Percentiles rank a stretch among this genome's conserved stretches.
Evolutionary conservation across 2,113 vertebrate species (phyloP).

Genomic region (Nesospiza acunhae): DNA sequence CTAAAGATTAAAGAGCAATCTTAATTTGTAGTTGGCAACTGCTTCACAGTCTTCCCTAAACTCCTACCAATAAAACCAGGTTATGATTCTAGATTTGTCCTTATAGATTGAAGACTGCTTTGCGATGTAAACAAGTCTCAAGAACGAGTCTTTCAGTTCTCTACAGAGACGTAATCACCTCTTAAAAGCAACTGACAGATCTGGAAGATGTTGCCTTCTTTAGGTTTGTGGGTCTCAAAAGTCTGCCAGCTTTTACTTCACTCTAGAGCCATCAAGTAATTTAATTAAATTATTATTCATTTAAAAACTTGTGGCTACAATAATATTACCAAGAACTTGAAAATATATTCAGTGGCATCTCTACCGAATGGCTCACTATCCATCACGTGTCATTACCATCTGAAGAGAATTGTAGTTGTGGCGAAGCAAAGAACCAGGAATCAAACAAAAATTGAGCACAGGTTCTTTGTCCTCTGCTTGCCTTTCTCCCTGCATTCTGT

Average conservation of each 20-base stretch:
- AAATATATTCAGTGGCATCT: neutral
- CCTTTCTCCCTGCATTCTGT: neutral
- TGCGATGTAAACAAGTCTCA: neutral
- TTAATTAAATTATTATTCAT: neutral
- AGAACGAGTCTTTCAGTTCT: neutral
- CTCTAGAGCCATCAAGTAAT: neutral
- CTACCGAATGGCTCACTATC: neutral
- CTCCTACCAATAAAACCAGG: neutral
- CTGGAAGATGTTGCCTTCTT: neutral
- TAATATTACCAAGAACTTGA: neutral
- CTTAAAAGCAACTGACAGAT: neutral
- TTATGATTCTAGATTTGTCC: neutral
- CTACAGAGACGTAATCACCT: neutral
- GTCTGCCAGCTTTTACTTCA: neutral
- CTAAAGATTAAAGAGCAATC: conserved; percentile 16
- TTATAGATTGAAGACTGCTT: neutral
- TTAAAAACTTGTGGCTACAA: neutral
- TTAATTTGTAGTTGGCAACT: neutral
- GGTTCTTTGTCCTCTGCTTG: neutral
- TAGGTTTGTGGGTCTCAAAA: neutral
- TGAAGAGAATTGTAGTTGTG: neutral
- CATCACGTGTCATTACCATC: neutral
- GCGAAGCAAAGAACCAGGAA: neutral
- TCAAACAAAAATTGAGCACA: neutral
- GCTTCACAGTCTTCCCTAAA: neutral